Evolutionary conservation across 2,888 invertebrate species (phyloP).

Genomic region (Volucella inanis): DNA sequence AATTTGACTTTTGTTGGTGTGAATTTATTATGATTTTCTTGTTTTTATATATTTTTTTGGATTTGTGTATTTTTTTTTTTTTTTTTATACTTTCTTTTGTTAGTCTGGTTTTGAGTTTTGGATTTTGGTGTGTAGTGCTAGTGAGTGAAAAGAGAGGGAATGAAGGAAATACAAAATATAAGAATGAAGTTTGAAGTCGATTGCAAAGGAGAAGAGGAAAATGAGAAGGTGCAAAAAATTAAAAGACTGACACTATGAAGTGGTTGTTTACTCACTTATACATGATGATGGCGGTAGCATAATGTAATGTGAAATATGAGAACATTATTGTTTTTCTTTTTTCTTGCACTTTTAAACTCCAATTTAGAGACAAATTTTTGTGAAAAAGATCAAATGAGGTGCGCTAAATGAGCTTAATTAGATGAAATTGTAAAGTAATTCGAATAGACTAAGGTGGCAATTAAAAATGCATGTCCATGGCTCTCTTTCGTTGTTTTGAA

Average conservation of each 20-base stretch:
- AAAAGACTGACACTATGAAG: slow-evolving; percentile 73
- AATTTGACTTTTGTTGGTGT: slow-evolving; percentile 75
- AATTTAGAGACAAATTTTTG: neutral
- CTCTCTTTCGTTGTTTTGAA: slow-evolving; percentile 17
- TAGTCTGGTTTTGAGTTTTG: slow-evolving; percentile 11
- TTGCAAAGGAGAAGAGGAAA: slow-evolving; percentile 32
- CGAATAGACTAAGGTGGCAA: neutral
- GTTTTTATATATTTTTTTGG: slow-evolving; percentile 55
- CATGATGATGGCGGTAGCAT: slow-evolving; percentile 52
- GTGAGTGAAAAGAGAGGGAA: slow-evolving; percentile 54
- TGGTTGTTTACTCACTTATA: slow-evolving; percentile 66
- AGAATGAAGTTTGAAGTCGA: slow-evolving; percentile 50
- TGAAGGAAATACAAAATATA: slow-evolving; percentile 53
- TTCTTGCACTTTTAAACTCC: slow-evolving; percentile 13
- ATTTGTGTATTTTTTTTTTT: slow-evolving; percentile 8
- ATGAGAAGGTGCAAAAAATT: slow-evolving; percentile 73
- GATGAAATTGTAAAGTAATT: neutral
- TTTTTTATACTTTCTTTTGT: slow-evolving; percentile 43
- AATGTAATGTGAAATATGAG: slow-evolving; percentile 67
- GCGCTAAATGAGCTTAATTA: neutral
- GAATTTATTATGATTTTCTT: slow-evolving; percentile 73
- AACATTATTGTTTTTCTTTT: neutral
- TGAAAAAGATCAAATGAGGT: neutral
- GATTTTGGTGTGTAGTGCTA: neutral
- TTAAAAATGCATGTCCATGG: neutral